Evolutionary conservation across 2,113 vertebrate species (phyloP), one percentile per base, ranked within the genome.

Genomic region (Dryoscopus gambensis): DNA sequence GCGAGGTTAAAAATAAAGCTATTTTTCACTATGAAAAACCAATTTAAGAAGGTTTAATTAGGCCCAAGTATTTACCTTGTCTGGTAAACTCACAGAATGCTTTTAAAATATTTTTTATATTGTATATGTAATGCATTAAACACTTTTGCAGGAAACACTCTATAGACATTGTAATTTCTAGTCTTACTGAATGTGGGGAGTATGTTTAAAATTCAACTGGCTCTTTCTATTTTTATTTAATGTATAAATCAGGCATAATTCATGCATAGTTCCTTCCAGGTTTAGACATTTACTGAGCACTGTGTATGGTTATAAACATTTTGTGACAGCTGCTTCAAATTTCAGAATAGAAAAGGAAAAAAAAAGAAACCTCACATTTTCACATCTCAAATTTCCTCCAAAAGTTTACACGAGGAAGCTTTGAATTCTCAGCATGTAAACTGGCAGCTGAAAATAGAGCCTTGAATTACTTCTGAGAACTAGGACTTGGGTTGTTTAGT

Each of bases 151-250:
- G 71, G 87, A 74, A 88, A 28, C 67, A 27, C 67, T 80, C 78
- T 91, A 13, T n/a, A 75, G 79, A 50, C 50, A 25, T 71, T 4
- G 1, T 86, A 70, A 90, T 95, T 94, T 84, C 87, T 59, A 78
- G 50, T 53, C 88, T 92, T 86, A 35, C 37, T 60, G 90, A 93
- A 88, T 60, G 42, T 63, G 31, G 33, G 63, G 78, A 79, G 47
- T 69, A 67, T 52, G 46, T 78, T 94, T 84, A 86, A 84, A 94
- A 97, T 96, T 93, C 92, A 95, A 64, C 75, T 74, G 31, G 19
- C 50, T 94, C 63, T 74, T 93, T 91, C 92, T 94, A 90, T 95
- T 96, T 96, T 96, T 95, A 90, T 95, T 96, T 95, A 94, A 96
- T 89, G 65, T 95, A 91, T 95, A 96, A 95, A 94, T 95, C 94